phyloP scores from a whole-genome alignment of 2,797 vertebrate species.

The Gobio occitaniae region DNA sequence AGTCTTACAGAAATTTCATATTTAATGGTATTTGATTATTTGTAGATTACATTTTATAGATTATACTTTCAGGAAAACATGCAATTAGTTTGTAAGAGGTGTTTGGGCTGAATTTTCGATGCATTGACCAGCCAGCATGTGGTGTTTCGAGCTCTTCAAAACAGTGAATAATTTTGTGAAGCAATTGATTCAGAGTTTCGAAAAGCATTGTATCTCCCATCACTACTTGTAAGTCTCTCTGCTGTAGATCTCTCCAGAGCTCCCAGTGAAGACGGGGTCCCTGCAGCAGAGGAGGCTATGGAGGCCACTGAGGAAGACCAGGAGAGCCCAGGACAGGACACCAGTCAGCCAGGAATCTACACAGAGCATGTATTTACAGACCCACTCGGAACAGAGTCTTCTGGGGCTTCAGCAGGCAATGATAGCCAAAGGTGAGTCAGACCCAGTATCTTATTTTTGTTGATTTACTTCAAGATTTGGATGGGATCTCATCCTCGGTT shows the following conservation, averaged over 20 bases:
- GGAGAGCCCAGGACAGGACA: slow-evolving; percentile 78
- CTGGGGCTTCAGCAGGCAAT: slow-evolving; percentile 77
- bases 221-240: slow-evolving; percentile 6
- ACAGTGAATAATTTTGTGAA: not conserved
- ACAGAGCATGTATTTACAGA: slow-evolving; percentile 98
- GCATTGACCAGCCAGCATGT: not conserved
- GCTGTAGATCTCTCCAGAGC: slow-evolving; percentile 78
- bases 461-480: not conserved
- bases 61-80: not conserved
- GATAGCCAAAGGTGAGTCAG: slow-evolving; percentile 70
- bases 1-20: not conserved
- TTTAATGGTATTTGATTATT: not conserved
- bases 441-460: not conserved
- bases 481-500: not conserved
- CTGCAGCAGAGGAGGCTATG: slow-evolving; percentile 86
- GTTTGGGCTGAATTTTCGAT: not conserved
- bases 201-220: not conserved
- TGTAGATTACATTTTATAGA: not conserved
- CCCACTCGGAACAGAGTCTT: slow-evolving; percentile 89
- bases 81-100: not conserved
- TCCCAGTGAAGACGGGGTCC: slow-evolving; percentile 74
- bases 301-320: slow-evolving; percentile 89
- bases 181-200: not conserved
- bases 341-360: slow-evolving; percentile 90
- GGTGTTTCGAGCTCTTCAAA: not conserved